These are phyloP conservation scores for Rutpela maculata DNA, from an alignment of 2,888 invertebrate genomes.

Conservation along the genomic window DNA sequence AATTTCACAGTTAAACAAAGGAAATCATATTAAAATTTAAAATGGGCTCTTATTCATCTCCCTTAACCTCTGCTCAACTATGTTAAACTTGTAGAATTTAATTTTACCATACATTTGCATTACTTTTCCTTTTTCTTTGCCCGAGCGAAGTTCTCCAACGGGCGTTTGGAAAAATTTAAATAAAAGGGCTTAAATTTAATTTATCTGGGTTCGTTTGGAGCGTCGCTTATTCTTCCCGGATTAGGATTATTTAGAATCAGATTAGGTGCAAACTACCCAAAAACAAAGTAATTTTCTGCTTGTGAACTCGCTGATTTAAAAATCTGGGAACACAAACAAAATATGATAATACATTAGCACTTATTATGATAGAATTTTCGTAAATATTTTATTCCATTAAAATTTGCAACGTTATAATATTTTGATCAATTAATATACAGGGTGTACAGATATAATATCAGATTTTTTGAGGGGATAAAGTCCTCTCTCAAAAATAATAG, in stretches of 20 bases:
- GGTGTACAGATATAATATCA: too few species aligned
- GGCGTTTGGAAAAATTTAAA: conserved; percentile 13
- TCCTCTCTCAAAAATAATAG: too few species aligned
- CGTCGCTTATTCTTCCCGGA: not conserved
- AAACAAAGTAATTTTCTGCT: conserved; percentile 11
- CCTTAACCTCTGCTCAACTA: conserved; percentile 20
- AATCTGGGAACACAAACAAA: not conserved
- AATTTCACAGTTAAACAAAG: conserved; percentile 32
- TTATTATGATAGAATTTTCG: not conserved
- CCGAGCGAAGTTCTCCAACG: not conserved
- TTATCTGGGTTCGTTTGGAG: not conserved
- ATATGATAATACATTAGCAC: not conserved
- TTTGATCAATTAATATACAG: too few species aligned
- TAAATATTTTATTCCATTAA: not conserved
- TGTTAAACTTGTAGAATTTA: conserved; percentile 29
- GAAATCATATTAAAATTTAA: conserved; percentile 35
- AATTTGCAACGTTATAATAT: not conserved
- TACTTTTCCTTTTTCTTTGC: not conserved
- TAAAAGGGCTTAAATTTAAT: conserved; percentile 11
- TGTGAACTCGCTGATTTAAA: not conserved
- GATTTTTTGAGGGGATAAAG: too few species aligned
- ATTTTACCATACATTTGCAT: conserved; percentile 29
- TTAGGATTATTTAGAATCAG: conserved; percentile 1
- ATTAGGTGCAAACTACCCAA: not conserved
- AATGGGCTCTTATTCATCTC: conserved; percentile 31